Conservation (phyloP, 2,888 invertebrate genomes). For the Cancer borealis region DNA sequence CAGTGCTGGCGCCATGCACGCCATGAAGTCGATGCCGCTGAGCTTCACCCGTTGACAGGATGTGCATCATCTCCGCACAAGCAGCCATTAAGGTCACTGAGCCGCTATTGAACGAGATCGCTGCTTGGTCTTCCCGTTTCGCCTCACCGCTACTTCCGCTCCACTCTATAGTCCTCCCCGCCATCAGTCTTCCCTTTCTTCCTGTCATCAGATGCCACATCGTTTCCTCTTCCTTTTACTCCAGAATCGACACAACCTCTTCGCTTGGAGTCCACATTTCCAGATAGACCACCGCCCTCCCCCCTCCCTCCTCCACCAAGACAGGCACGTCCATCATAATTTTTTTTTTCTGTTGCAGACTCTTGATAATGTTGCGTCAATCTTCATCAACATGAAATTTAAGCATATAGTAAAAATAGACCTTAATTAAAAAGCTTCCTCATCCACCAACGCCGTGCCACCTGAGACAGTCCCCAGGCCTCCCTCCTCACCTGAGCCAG, state of each 20-base stretch:
- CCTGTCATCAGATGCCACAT: slow-evolving; percentile 15
- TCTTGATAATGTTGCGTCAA: background rate
- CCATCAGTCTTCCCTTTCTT: slow-evolving; percentile 29
- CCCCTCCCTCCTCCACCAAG: background rate
- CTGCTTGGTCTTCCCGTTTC: slow-evolving; percentile 39
- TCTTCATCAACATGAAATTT: background rate
- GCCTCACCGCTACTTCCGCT: slow-evolving; percentile 38
- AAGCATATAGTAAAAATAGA: background rate
- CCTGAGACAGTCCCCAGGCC: background rate
- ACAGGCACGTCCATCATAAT: background rate
- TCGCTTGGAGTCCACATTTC: background rate
- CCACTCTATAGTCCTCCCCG: slow-evolving; percentile 34
- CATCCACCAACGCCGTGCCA: background rate
- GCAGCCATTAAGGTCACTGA: background rate
- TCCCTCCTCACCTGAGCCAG: background rate
- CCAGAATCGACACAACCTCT: background rate
- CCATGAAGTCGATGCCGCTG: background rate
- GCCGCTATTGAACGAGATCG: background rate
- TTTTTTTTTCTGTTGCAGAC: background rate
- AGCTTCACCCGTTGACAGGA: slow-evolving; percentile 1
- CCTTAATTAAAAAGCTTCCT: background rate
- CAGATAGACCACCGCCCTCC: background rate
- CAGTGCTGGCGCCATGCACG: background rate
- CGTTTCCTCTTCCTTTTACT: background rate
- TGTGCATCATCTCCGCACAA: background rate